Base-by-base conservation (phyloP, 2,888 invertebrate species). In the Cybosia mesomella region DNA sequence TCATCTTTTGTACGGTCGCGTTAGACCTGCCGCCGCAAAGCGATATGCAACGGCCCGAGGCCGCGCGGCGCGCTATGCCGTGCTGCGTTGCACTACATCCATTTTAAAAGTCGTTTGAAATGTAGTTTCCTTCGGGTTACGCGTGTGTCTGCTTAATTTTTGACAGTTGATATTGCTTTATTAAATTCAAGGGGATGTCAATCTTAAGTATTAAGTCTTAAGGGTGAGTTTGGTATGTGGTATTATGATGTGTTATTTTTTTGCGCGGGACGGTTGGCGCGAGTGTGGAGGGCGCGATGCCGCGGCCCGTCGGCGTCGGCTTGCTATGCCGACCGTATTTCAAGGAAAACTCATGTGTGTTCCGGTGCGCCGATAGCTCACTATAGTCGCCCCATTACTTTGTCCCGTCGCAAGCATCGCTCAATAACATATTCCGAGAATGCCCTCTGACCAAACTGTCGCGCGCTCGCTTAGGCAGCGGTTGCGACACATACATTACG, bases 141-240 rank as follows among this genome's bases (percentile, higher is more conserved):
- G 92, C 93, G 92, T 93, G 93, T 92, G 88, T 91, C 89, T 88
- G 89, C 91, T 91, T 93, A 92, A 93, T 95, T 95, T 95, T 95
- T 95, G 95, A 95, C 95, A 95, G 95, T 95, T 95, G 94, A 93
- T 92, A 95, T 94, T 91, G 82, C 88, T 89, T 87, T 84, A 73
- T 71, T 64, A 24, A 67, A 74, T 83, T 75, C 89, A 91, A 86
- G 85, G 90, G 78, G 92, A 88, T 89, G 84, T 93, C 82, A 84
- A 85, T 90, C 93, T 90, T 95, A 93, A 78, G 71, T 11, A 2
- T 22, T 58, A 73, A 2, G 67, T 65, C 34, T 76, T 93, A 95
- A 87, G 92, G 92, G 89, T 91, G 90, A 92, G 82, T 89, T 91
- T 92, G 76, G 88, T 86, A 74, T 90, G 91, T 73, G 75, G 71